A percentile compares a stretch with the other conserved stretches of the same genome.
phyloP scores from a whole-genome alignment of 2,113 vertebrate genomes.

The Tragelaphus buxtoni region DNA sequence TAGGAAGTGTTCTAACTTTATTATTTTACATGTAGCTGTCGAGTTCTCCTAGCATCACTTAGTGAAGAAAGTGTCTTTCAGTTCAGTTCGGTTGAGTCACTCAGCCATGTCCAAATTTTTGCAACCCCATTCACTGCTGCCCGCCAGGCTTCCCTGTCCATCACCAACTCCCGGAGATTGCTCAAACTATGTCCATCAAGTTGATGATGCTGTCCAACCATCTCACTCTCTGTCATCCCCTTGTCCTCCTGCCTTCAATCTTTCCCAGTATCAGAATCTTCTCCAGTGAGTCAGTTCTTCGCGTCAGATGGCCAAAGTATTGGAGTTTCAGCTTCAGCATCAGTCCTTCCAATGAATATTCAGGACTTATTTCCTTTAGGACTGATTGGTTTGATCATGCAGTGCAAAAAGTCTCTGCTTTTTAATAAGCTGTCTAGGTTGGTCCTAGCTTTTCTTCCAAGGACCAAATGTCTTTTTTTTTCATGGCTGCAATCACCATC shows the following conservation, averaged over 20 bases:
- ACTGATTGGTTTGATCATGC: not conserved
- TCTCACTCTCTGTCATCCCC: not conserved
- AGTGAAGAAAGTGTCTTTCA: not conserved
- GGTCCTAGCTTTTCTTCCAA: not conserved
- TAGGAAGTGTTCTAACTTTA: not conserved
- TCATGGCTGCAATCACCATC: not conserved
- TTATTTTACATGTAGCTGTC: not conserved
- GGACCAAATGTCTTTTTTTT: not conserved
- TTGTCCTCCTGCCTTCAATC: not conserved
- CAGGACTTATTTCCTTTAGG: not conserved
- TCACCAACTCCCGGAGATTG: not conserved
- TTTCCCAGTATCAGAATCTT: not conserved
- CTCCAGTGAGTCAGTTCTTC: not conserved
- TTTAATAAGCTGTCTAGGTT: not conserved
- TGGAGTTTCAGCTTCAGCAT: not conserved
- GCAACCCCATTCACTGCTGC: not conserved
- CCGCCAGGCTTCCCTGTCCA: not conserved
- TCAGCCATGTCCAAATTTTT: not conserved
- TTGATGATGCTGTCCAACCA: not conserved
- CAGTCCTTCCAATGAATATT: not conserved
- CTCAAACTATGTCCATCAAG: not conserved
- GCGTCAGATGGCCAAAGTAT: not conserved
- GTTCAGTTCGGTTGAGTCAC: not conserved
- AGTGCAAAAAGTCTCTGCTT: not conserved
- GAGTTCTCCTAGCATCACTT: not conserved